Conservation (phyloP, 2,888 invertebrate species). For the Noctua janthina region DNA sequence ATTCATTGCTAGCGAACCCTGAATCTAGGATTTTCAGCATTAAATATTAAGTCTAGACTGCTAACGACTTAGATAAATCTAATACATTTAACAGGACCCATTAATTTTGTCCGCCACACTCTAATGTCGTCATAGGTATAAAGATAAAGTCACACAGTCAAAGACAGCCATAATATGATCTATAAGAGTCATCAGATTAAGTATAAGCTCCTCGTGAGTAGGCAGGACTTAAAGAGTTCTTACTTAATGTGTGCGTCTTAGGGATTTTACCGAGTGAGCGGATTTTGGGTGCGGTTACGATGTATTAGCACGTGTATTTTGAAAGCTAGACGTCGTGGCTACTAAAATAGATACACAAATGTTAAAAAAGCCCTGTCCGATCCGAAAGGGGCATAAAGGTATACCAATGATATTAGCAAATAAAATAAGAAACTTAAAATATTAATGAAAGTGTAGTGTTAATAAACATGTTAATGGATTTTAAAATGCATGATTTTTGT, state of each 20-base stretch:
- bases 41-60: background rate
- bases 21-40: background rate
- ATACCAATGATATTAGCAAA: too few species aligned
- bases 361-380: too few species aligned
- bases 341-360: background rate
- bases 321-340: background rate
- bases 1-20: background rate
- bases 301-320: background rate
- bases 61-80: constrained; percentile 20
- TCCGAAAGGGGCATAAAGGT: too few species aligned
- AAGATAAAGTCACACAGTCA: constrained; percentile 68
- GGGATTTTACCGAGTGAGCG: constrained; percentile 5
- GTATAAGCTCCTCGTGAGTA: constrained; percentile 61
- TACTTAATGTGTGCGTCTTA: constrained; percentile 59
- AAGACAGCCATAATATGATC: constrained; percentile 71
- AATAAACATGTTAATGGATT: too few species aligned
- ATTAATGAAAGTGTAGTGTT: too few species aligned
- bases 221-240: constrained; percentile 62
- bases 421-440: too few species aligned
- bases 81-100: background rate
- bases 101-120: constrained; percentile 54
- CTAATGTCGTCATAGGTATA: constrained; percentile 60
- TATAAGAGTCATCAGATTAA: constrained; percentile 70
- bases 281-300: constrained; percentile 18
- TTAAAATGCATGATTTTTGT: too few species aligned